Evolutionary conservation across 2,113 vertebrate genomes (phyloP), one percentile per base, ranked within the genome.

Genomic region (Erythrocebus patas): DNA sequence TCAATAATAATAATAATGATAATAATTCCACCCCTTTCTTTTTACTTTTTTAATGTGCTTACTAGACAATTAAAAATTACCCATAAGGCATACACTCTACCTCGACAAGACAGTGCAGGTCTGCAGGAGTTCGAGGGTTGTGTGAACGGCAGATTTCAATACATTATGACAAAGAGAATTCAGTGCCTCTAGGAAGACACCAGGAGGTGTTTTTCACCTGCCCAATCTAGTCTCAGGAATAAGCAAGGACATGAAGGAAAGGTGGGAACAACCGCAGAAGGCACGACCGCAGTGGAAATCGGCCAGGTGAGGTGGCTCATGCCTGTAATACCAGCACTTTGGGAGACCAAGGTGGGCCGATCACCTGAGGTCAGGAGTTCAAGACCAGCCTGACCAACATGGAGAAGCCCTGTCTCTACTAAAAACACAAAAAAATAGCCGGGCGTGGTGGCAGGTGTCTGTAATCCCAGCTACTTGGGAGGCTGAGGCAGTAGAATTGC

Each of bases 1-100:
- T 55, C 52, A 55, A 18, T 55, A 55, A 55, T 55, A 6, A 55
- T 55, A 20, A 55, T 52, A 1, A 52, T 52, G 17, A 52, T 55
- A 2, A 55, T 55, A 20, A 85, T 48, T 16, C 57, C 7, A 75
- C 35, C 12, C 11, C 8, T 94, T 94, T 52, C 20, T 50, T 93
- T 95, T 57, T 66, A 64, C 75, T n/a, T 92, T 66, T 94, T 79
- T 13, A 90, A 32, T 55, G 48, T 43, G 30, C 12, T 64, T 95
- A 50, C 25, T n/a, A n/a, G 76, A 59, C 20, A 6, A 45, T 73
- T 76, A 38, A 50, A 79, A 84, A 57, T 88, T 3, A 83, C 16
- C n/a, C 38, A 10, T 23, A 79, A 89, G 57, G 43, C 3, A 13
- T 8, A 1, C 9, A 1, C 11, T 55, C 4, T 64, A 18, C 38